Base-by-base conservation (phyloP, 1,140 invertebrate genomes). In the Drosophila orosa region DNA sequence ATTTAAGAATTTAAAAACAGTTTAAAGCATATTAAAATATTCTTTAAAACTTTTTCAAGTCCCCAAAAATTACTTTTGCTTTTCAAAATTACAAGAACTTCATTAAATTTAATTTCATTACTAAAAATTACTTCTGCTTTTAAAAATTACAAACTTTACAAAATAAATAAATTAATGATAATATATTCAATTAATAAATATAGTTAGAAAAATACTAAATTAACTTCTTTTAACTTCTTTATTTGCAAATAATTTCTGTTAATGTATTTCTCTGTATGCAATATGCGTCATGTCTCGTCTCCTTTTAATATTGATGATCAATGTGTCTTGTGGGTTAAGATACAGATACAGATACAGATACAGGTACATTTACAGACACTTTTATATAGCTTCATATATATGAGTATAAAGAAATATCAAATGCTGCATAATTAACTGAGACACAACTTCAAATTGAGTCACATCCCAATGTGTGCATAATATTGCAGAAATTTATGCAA, bases 241-340 rank as follows among this genome's bases (percentile, higher is more conserved):
- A 25, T 35, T 5, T 44, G 9, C 3, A 40, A 13, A 10, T 12
- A 31, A 31, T 31, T 5, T 13, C 5, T 5, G 0, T 3, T 6
- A n/a, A 22, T 47, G 5, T 10, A 35, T 54, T 60, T 37, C 3
- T 52, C 29, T 33, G 22, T 15, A 22, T 40, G 12, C 15, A 10
- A 27, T 12, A 31, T 74, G 57, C 15, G 33, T 44, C 52, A 40
- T 35, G 39, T 56, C 37, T 66, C 29, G 35, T 40, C 56, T 62
- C 67, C 75, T 74, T 83, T 74, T 17, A 54, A 65, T 69, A 72
- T 69, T 54, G 74, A 89, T 89, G 84, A 89, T 89, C 84, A 84
- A 89, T 89, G 48, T 31, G 73, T 35, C 44, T 80, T 62, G 59
- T 35, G 52, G 52, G 60, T 47, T 39, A 72, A 81, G 67, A 48